Percentiles rank a stretch among this genome's conserved stretches.
Conservation (phyloP, 2,113 vertebrate genomes). For the Numenius arquata region DNA sequence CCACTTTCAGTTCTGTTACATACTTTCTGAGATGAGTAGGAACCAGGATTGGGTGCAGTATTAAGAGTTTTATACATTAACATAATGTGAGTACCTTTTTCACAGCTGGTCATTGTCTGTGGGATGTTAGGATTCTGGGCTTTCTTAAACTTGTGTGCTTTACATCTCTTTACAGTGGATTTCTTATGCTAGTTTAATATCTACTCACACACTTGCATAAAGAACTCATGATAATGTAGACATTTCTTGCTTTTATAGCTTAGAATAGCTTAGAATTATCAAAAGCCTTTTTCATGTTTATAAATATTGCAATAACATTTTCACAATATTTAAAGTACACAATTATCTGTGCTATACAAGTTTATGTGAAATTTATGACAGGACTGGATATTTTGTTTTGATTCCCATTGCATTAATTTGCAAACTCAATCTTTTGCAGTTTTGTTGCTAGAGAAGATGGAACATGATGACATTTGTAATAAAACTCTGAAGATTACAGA, state of each 20-base stretch:
- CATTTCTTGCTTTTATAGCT: not conserved
- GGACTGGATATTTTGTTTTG: not conserved
- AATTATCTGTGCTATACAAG: not conserved
- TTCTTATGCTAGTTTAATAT: not conserved
- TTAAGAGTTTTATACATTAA: not conserved
- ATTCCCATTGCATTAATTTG: not conserved
- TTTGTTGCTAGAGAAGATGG: slow-evolving; percentile 91
- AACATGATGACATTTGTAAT: slow-evolving; percentile 88
- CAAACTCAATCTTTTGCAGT: slow-evolving; percentile 72
- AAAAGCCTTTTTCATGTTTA: not conserved
- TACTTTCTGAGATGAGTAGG: not conserved
- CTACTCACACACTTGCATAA: not conserved
- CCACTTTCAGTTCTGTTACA: not conserved
- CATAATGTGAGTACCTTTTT: not conserved
- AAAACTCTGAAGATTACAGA: slow-evolving; percentile 97
- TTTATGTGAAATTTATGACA: not conserved
- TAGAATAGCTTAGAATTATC: not conserved
- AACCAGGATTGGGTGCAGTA: not conserved
- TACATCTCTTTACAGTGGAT: not conserved
- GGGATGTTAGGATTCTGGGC: not conserved
- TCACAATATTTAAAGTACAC: not conserved
- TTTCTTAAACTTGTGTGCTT: not conserved
- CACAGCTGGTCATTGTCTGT: not conserved
- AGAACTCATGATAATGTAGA: not conserved
- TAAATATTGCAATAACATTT: not conserved